These are phyloP conservation scores for Eurypyga helias DNA, from an alignment of 2,113 vertebrate genomes.

Conservation along the genomic window DNA sequence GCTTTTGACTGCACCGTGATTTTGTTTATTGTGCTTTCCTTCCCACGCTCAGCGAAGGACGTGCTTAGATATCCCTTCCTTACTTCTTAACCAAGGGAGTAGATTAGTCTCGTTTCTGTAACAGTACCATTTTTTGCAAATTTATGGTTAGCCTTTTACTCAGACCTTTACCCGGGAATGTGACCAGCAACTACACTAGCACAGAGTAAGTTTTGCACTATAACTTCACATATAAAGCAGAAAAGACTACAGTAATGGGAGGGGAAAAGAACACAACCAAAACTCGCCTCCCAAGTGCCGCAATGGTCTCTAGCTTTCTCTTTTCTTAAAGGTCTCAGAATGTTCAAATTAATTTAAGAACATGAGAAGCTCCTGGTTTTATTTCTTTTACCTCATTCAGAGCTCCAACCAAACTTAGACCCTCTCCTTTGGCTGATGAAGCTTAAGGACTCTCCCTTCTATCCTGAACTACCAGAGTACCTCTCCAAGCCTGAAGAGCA, in stretches of 20 bases:
- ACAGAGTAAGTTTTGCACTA: background rate
- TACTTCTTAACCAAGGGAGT: background rate
- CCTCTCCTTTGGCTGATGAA: background rate
- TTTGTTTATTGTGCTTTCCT: background rate
- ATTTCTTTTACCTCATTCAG: background rate
- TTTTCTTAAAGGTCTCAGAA: background rate
- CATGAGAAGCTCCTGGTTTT: background rate
- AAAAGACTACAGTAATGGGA: background rate
- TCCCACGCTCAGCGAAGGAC: background rate
- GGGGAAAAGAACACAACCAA: background rate
- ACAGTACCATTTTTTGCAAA: background rate
- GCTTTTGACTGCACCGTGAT: background rate
- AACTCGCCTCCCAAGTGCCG: background rate
- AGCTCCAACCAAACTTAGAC: background rate
- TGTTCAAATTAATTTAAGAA: background rate
- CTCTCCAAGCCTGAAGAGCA: background rate
- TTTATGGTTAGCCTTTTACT: background rate
- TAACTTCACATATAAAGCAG: background rate
- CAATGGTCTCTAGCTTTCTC: background rate
- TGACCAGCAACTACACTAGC: background rate
- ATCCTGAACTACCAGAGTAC: background rate
- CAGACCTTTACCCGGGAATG: background rate
- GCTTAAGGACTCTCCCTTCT: background rate
- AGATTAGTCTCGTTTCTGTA: background rate
- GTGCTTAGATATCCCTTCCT: background rate